Base-by-base conservation (phyloP, 1,140 invertebrate genomes). In the Trichomalopsis sarcophagae region DNA sequence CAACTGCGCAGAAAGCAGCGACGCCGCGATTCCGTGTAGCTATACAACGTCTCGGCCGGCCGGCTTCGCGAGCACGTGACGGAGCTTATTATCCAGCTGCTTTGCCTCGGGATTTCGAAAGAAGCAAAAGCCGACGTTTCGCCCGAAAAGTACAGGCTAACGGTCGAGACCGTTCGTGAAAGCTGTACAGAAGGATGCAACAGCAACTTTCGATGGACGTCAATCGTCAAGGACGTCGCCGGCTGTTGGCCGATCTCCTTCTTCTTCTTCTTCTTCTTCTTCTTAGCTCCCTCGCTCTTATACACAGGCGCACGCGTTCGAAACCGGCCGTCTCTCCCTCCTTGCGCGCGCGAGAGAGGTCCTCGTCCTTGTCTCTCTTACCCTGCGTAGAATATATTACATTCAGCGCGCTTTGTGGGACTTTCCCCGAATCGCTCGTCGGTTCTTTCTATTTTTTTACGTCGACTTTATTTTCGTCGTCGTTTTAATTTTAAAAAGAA, bases 1-100 rank as follows among this genome's bases (percentile, higher is more conserved):
- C 27, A 71, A 71, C 68, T 71, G 68, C 68, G 68, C 68, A 71
- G 68, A 71, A 71, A 71, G 68, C n/a, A 62, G 17, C 55, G 14
- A 21, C 55, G 55, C 14, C 47, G 77, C 55, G 55, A 30, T 33
- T 62, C 7, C 21, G 74, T 36, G 5, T 5, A 36, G 74, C 11
- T 47, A 36, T 33, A 36, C 7, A 11, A 6, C 1, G 17, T 6
- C 0, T 2, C 55, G 21, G 55, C 55, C 17, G n/a, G 40, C 9
- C 9, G 75, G 23, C 13, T 33, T 66, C 76, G 76, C 76, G 76
- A 17, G 14, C 55, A 62, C 55, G 55, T n/a, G 55, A 62, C 55
- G 55, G 50, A 17, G 17, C 50, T 17, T 55, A 11, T 50, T 55
- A 21, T 55, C 47, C 47, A 17, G 47, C 13, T 17, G 47, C 13